These are phyloP conservation scores for Delichon dasypus DNA, from an alignment of 2,797 vertebrate species.

Conservation along the genomic window DNA sequence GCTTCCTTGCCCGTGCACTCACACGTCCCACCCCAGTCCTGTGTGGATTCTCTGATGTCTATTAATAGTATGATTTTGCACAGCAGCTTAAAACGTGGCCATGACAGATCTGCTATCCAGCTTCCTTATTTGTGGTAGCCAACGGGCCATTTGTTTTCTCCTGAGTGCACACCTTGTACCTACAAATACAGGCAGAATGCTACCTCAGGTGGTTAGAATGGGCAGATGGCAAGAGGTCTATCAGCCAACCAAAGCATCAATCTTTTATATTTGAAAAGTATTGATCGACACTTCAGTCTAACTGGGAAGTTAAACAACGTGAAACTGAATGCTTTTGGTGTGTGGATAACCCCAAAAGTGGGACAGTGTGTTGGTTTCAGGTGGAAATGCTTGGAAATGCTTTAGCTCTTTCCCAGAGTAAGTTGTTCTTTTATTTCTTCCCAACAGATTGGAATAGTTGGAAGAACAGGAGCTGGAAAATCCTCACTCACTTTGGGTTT, in stretches of 20 bases:
- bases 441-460: slow-evolving; percentile 91
- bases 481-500: slow-evolving; percentile 92
- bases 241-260: neutral
- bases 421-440: neutral
- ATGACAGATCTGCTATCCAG: neutral
- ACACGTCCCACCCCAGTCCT: neutral
- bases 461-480: slow-evolving; percentile 93
- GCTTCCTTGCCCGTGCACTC: neutral
- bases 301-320: neutral
- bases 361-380: fast-evolving
- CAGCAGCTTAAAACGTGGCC: neutral
- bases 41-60: neutral
- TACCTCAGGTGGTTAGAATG: neutral
- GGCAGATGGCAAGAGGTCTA: neutral
- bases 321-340: neutral
- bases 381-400: neutral
- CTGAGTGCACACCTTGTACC: neutral
- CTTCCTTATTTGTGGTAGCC: neutral
- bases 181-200: neutral
- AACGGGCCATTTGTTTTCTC: neutral
- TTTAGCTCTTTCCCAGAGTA: neutral
- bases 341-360: neutral
- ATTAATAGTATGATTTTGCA: neutral
- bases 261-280: neutral
- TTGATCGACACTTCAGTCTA: neutral